phyloP scores from a whole-genome alignment of 1,140 invertebrate genomes.

The Gonioctena quinquepunctata region DNA sequence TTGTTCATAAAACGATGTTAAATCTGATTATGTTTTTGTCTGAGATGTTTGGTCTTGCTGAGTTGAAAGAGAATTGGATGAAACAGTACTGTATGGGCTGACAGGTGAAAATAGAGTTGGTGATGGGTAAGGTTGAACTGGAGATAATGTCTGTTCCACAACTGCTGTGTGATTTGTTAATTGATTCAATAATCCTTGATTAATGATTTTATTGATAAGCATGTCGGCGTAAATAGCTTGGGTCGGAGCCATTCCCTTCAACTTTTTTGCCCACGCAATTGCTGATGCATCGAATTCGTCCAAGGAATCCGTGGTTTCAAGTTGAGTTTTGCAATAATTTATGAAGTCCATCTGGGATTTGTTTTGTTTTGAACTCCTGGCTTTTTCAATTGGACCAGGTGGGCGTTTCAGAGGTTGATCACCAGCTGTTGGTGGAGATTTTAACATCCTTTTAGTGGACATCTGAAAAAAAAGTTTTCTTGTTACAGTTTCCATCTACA shows the following conservation, averaged over 20 bases:
- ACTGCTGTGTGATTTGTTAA: not conserved
- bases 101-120: too few species aligned
- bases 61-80: too few species aligned
- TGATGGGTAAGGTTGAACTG: too few species aligned
- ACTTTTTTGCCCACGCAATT: not conserved
- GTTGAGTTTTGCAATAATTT: not conserved
- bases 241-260: not conserved
- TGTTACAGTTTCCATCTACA: slow-evolving; percentile 14
- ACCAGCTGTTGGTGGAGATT: not conserved
- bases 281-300: not conserved
- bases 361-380: not conserved
- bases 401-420: not conserved
- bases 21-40: too few species aligned
- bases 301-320: not conserved
- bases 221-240: not conserved
- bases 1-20: too few species aligned
- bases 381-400: not conserved
- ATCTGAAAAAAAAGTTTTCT: not conserved
- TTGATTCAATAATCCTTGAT: not conserved
- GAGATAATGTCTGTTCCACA: too few species aligned
- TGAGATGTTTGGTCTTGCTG: too few species aligned
- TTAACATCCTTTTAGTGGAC: not conserved
- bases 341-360: not conserved
- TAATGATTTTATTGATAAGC: not conserved
- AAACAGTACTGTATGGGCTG: too few species aligned